Base-by-base conservation (phyloP, 2,797 vertebrate genomes). In the Siniperca obscura region DNA sequence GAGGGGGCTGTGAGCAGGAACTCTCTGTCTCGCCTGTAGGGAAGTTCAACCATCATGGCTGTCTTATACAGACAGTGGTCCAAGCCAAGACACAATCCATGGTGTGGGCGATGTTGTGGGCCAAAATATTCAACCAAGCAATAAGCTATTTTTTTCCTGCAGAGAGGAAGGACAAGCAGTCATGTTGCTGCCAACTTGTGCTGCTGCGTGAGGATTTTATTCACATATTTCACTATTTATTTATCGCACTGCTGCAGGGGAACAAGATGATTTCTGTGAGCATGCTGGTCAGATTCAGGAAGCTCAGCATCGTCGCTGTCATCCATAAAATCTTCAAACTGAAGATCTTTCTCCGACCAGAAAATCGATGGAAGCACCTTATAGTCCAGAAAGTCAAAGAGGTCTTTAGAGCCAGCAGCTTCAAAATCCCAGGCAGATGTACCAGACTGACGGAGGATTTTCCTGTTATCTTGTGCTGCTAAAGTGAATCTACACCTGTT, bases 291-390 rank as follows among this genome's bases (percentile, higher is more conserved):
- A 13, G 14, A 70, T 76, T 76, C 36, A 46, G 21, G 22, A 72
- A 38, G 22, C 52, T 74, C 52, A 74, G 52, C 25, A 46, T 72
- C 40, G 13, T 66, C 27, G 13, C 4, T 44, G 30, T 17, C 13
- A 36, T 78, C 22, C 44, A 48, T 68, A 42, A 65, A 4, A 52
- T 40, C 46, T 59, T 60, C 19, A 74, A 12, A 64, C 59, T 42
- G 53, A 70, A 62, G 79, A 38, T 52, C 19, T 62, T 75, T 65
- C 19, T 30, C 34, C n/a, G 38, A 61, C 17, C 9, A 78, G 34
- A 12, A 68, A 84, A 79, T 82, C 34, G 11, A 78, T 76, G n/a
- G 62, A 66, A 66, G 60, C 74, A 53, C 53, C 30, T 64, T n/a
- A 8, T 10, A 40, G 56, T 68, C 52, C 44, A 80, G 75, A 75